A percentile compares a stretch with the other conserved stretches of the same genome.
Evolutionary conservation across 2,888 invertebrate species (phyloP).

Genomic region (Ariolimax columbianus): DNA sequence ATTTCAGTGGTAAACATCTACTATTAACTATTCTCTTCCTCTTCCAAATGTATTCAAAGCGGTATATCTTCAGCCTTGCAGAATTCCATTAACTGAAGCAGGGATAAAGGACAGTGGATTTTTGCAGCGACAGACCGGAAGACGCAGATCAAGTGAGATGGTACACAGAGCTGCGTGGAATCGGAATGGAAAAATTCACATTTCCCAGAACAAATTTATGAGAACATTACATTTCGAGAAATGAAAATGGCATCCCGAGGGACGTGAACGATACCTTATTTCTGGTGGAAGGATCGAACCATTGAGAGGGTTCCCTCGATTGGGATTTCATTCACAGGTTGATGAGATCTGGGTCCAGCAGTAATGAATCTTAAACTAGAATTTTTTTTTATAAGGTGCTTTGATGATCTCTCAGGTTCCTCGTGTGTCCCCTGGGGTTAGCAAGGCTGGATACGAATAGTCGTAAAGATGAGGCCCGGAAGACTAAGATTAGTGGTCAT

Average conservation of each 20-base stretch:
- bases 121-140: neutral
- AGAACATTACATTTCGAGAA: slow-evolving; percentile 18
- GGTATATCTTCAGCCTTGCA: neutral
- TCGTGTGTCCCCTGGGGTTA: neutral
- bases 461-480: neutral
- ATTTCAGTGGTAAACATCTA: neutral
- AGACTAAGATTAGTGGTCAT: neutral
- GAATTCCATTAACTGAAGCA: neutral
- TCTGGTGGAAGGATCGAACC: neutral
- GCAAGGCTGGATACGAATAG: neutral
- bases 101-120: neutral
- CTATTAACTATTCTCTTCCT: neutral
- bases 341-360: slow-evolving; percentile 36
- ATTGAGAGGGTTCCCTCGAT: neutral
- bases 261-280: neutral
- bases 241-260: slow-evolving; percentile 23
- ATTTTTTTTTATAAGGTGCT: too few species aligned
- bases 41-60: neutral
- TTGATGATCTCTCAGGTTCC: neutral
- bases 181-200: neutral
- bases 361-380: slow-evolving; percentile 26
- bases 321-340: neutral
- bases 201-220: slow-evolving; percentile 1
- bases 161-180: neutral
- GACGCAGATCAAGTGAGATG: neutral